These are phyloP conservation scores for Phyllotis vaccarum DNA, from an alignment of 2,797 vertebrate genomes.

Conservation along the genomic window DNA sequence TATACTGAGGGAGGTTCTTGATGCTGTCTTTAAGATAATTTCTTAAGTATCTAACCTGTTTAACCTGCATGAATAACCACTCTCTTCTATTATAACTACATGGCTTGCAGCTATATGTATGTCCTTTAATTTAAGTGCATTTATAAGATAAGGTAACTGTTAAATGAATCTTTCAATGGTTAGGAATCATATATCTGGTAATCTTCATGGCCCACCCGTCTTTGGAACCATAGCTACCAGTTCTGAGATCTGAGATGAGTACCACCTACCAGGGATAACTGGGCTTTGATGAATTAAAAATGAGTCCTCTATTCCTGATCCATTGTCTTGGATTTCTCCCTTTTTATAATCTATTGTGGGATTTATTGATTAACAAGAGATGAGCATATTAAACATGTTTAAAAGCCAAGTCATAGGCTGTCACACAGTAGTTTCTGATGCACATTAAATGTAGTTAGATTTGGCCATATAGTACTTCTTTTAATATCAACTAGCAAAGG, in stretches of 20 bases:
- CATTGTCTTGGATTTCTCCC: neutral
- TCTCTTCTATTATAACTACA: conserved; percentile 3
- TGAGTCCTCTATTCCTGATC: neutral
- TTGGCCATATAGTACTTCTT: neutral
- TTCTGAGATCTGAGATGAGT: neutral
- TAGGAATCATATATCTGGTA: neutral
- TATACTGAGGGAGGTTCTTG: neutral
- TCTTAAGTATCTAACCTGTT: neutral
- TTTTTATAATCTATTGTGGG: neutral
- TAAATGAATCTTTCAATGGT: neutral
- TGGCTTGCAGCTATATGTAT: neutral
- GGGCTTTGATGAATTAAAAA: neutral
- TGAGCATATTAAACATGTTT: neutral
- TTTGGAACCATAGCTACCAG: neutral
- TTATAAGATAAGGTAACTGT: neutral
- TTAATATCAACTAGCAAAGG: neutral
- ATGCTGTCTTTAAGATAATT: neutral
- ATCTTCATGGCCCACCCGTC: neutral
- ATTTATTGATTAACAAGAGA: neutral
- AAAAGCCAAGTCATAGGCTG: neutral
- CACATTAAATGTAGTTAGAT: neutral
- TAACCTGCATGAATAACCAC: neutral
- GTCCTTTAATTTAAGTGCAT: neutral
- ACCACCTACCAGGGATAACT: neutral
- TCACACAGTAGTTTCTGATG: neutral